Evolutionary conservation across 2,888 invertebrate genomes (phyloP).

Genomic region (Sminthurides aquaticus): DNA sequence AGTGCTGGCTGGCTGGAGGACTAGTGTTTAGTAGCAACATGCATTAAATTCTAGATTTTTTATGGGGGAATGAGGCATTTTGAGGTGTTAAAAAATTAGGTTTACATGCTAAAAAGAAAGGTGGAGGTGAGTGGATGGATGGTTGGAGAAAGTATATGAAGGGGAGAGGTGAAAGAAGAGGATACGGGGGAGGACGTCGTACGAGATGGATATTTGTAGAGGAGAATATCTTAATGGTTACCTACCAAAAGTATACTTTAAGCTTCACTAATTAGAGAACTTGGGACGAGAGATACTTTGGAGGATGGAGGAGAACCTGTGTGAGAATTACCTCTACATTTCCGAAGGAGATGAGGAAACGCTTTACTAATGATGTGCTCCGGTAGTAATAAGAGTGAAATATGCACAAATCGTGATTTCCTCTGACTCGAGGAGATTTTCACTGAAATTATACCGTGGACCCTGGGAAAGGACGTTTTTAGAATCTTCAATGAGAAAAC

Average conservation of each 20-base stretch:
- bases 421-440: neutral
- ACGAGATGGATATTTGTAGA: neutral
- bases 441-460: neutral
- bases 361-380: constrained; percentile 20
- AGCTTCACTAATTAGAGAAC: constrained; percentile 20
- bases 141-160: too few relatives aligned
- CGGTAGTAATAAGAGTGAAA: constrained; percentile 19
- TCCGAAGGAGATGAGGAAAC: neutral
- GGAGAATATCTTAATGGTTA: neutral
- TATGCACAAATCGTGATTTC: constrained; percentile 12
- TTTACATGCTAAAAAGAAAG: neutral
- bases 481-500: constrained; percentile 12
- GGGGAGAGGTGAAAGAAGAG: neutral
- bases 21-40: neutral
- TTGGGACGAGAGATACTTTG: constrained; percentile 4
- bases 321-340: neutral
- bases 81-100: neutral
- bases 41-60: neutral
- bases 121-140: neutral
- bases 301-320: constrained; percentile 5
- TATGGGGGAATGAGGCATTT: neutral
- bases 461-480: neutral
- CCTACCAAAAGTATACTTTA: constrained; percentile 3
- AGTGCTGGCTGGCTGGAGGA: neutral
- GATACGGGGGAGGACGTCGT: neutral